Percentiles rank a stretch among this genome's conserved stretches.
phyloP scores from a whole-genome alignment of 2,113 vertebrate genomes.

The Gymnarchus niloticus region DNA sequence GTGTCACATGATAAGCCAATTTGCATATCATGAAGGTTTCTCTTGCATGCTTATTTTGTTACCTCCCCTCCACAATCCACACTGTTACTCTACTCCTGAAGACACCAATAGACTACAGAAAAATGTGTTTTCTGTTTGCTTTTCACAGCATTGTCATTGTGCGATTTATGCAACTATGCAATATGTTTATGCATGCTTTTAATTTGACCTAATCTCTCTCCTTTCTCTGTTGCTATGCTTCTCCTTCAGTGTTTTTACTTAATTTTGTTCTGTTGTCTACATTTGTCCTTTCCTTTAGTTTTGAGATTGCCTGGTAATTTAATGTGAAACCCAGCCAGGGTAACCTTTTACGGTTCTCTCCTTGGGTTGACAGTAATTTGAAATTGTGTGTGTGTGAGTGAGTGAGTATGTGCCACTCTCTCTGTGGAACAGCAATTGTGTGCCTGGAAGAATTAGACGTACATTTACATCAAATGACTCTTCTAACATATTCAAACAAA shows the following conservation, averaged over 20 bases:
- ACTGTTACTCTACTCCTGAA: background rate
- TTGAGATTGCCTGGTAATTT: background rate
- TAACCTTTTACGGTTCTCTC: background rate
- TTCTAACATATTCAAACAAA: background rate
- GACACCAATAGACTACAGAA: background rate
- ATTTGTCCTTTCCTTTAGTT: background rate
- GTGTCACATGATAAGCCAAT: background rate
- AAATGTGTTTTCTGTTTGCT: background rate
- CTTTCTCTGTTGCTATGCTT: constrained; percentile 2
- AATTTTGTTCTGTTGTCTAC: background rate
- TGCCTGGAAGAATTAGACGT: background rate
- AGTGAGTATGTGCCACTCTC: background rate
- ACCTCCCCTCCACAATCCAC: background rate
- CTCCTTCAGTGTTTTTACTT: constrained; percentile 8
- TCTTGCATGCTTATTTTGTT: background rate
- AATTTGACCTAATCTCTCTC: constrained; percentile 3
- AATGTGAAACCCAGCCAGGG: background rate
- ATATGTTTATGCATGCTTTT: background rate
- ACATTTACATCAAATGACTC: constrained; percentile 5
- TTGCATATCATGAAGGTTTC: background rate
- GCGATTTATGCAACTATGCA: background rate
- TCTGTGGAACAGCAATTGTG: background rate
- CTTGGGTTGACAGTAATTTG: background rate
- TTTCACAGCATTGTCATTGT: background rate
- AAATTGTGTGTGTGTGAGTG: background rate